A percentile compares a stretch with the other conserved stretches of the same genome.
phyloP scores from a whole-genome alignment of 2,888 invertebrate genomes.

The Lagria hirta region DNA sequence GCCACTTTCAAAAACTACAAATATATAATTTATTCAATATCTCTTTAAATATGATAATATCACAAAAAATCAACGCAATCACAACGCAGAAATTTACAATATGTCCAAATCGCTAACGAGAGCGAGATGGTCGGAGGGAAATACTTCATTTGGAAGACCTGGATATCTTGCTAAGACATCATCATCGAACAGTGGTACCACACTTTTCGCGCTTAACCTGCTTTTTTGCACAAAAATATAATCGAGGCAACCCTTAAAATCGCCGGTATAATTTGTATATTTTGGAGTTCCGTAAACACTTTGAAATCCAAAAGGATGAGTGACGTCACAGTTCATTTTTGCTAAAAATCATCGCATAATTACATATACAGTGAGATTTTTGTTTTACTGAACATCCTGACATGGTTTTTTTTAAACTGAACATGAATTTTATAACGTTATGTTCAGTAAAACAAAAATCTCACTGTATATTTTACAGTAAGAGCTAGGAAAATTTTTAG shows the following conservation, averaged over 20 bases:
- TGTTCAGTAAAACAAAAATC: too few species aligned
- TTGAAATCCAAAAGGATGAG: slow-evolving; percentile 56
- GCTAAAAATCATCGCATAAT: slow-evolving; percentile 39
- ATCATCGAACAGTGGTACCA: slow-evolving; percentile 76
- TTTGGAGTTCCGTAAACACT: slow-evolving; percentile 84
- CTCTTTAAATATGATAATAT: too few species aligned
- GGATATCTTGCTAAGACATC: slow-evolving; percentile 73
- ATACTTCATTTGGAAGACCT: slow-evolving; percentile 84
- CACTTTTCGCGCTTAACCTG: slow-evolving; percentile 63
- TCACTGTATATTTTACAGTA: too few species aligned
- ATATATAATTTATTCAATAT: too few species aligned
- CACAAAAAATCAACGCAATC: too few species aligned
- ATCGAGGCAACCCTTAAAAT: slow-evolving; percentile 85
- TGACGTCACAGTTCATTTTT: slow-evolving; percentile 63
- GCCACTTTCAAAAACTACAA: too few species aligned
- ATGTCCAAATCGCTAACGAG: slow-evolving; percentile 72
- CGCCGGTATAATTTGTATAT: slow-evolving; percentile 82
- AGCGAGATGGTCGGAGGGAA: slow-evolving; percentile 93
- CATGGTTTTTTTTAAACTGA: too few species aligned
- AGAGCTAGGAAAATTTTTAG: too few species aligned
- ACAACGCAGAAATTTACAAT: too few species aligned
- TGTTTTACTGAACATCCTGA: too few species aligned
- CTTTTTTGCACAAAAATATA: slow-evolving; percentile 82
- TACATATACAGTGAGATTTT: too few species aligned
- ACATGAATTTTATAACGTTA: too few species aligned